Conservation (phyloP, 2,113 vertebrate genomes). For the Acrocephalus arundinaceus region DNA sequence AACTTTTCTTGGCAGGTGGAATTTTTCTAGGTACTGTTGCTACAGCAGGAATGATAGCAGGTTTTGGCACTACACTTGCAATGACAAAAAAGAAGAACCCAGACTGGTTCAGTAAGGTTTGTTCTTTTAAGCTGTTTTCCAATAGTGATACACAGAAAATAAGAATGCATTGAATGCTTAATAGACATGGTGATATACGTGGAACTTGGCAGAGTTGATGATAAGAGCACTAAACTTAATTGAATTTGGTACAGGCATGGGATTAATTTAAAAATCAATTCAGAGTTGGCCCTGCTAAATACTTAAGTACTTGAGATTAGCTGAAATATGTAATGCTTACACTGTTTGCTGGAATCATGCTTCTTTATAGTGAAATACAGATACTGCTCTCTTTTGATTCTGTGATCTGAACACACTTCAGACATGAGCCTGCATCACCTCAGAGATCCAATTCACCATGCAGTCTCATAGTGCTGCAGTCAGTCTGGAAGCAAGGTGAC, state of each 20-base stretch:
- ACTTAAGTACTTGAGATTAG: background rate
- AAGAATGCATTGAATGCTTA: background rate
- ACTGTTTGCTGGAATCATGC: background rate
- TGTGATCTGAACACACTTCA: background rate
- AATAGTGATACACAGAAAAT: accelerated
- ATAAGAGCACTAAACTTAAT: background rate
- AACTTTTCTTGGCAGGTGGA: conserved; percentile 77
- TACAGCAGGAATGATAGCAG: conserved; percentile 86
- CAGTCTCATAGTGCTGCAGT: background rate
- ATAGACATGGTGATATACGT: background rate
- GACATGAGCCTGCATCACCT: background rate
- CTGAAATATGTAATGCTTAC: background rate
- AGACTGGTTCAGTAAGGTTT: conserved; percentile 92
- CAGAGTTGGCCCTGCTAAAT: background rate
- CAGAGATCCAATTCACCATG: background rate
- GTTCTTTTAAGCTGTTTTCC: conserved; percentile 17
- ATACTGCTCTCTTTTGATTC: background rate
- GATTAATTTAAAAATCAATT: background rate
- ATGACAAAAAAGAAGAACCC: conserved; percentile 92
- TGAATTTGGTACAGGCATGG: background rate
- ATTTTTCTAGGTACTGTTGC: conserved; percentile 86
- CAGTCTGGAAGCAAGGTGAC: accelerated
- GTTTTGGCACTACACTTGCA: conserved; percentile 89
- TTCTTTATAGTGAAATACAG: background rate
- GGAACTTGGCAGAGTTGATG: background rate